phyloP scores from a whole-genome alignment of 2,888 invertebrate species.

The Lordiphosa fenestrarum region DNA sequence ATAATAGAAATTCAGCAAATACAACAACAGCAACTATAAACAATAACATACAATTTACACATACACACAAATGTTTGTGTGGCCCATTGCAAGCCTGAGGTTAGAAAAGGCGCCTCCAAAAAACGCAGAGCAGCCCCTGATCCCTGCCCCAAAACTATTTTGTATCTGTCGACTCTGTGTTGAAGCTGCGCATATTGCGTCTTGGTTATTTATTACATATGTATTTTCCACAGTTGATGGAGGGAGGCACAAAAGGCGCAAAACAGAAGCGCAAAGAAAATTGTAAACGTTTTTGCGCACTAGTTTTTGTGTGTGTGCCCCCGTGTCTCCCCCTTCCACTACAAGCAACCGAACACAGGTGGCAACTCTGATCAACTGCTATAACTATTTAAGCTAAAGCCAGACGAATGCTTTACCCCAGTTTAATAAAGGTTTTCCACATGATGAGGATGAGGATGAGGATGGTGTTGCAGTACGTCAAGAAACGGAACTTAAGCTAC shows the following conservation, averaged over 20 bases:
- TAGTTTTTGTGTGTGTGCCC: conserved; percentile 12
- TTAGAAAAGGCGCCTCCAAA: conserved; percentile 44
- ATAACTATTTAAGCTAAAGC: too few relatives aligned
- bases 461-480: too few relatives aligned
- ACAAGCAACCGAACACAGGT: too few relatives aligned
- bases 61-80: conserved; percentile 28
- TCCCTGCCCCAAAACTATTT: conserved; percentile 26
- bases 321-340: too few relatives aligned
- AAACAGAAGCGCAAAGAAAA: conserved; percentile 14
- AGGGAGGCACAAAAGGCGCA: conserved; percentile 11
- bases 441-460: too few relatives aligned
- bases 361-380: too few relatives aligned
- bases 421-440: too few relatives aligned
- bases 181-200: conserved; percentile 74
- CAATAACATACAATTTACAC: conserved; percentile 25
- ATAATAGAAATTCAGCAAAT: conserved; percentile 52
- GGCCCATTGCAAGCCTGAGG: conserved; percentile 62
- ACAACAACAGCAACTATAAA: conserved; percentile 39
- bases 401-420: too few relatives aligned
- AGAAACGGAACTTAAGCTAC: too few relatives aligned
- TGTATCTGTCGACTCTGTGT: conserved; percentile 37
- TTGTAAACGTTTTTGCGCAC: conserved; percentile 52
- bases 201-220: conserved; percentile 68
- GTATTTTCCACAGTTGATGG: conserved; percentile 37
- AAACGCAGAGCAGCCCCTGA: conserved; percentile 1